Evolutionary conservation across 2,797 vertebrate genomes (phyloP).

Genomic region (Scolopax rusticola): DNA sequence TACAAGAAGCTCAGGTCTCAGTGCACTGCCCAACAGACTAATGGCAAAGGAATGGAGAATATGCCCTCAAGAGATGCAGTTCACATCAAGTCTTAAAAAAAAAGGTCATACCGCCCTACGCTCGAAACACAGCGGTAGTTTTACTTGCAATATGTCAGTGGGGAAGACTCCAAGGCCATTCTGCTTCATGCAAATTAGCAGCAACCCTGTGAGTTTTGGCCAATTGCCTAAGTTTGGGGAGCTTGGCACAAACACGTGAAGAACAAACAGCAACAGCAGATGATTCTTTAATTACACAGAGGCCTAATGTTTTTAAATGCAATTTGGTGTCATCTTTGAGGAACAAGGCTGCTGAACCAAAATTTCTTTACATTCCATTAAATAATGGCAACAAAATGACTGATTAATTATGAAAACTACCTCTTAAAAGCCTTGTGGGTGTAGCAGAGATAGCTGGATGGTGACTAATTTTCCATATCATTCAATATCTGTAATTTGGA

Average conservation of each 20-base stretch:
- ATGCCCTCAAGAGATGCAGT: not conserved
- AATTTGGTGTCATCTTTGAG: constrained; percentile 56
- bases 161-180: not conserved
- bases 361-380: constrained; percentile 74
- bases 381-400: constrained; percentile 78
- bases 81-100: not conserved
- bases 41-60: not conserved
- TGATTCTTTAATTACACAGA: constrained; percentile 38
- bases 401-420: constrained; percentile 82
- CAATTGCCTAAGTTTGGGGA: constrained; percentile 2
- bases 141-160: not conserved
- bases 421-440: constrained; percentile 75
- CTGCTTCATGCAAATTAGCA: not conserved
- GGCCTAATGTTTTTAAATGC: constrained; percentile 50
- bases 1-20: not conserved
- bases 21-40: not conserved
- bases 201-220: constrained; percentile 1
- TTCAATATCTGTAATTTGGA: constrained; percentile 75
- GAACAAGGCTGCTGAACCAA: constrained; percentile 55
- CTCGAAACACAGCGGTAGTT: not conserved
- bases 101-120: not conserved
- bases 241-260: constrained; percentile 4
- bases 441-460: constrained; percentile 74
- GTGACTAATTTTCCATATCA: constrained; percentile 82
- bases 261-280: constrained; percentile 53